Conservation (phyloP, 2,797 vertebrate species). For the Austrolebias charrua region DNA sequence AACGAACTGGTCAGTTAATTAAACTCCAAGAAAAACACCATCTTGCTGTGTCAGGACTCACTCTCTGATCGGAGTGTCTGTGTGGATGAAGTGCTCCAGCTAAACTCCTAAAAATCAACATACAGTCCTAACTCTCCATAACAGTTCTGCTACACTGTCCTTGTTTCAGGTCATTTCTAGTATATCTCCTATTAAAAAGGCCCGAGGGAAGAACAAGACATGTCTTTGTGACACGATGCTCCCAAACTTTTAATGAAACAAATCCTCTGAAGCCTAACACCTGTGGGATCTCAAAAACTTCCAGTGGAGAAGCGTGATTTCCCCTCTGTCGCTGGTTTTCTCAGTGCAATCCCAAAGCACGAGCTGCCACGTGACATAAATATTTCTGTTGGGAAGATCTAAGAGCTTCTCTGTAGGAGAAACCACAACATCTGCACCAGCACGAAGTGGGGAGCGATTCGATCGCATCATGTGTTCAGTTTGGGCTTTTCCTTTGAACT, state of each 20-base stretch:
- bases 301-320: constrained; percentile 11
- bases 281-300: constrained; percentile 25
- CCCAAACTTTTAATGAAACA: constrained; percentile 27
- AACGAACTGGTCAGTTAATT: no score
- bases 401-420: constrained; percentile 13
- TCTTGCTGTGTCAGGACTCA: no score
- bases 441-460: constrained; percentile 34
- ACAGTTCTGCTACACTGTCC: constrained; percentile 10
- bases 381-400: constrained; percentile 33
- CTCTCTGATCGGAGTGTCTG: no score
- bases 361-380: constrained; percentile 4
- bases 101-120: no score
- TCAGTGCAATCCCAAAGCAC: constrained; percentile 11
- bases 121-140: no score
- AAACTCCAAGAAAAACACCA: no score
- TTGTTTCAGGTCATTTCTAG: constrained; percentile 19
- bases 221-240: constrained; percentile 1
- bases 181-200: constrained; percentile 30
- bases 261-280: constrained; percentile 30
- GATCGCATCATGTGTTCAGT: constrained; percentile 17
- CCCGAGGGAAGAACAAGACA: constrained; percentile 29
- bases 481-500: constrained; percentile 5
- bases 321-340: constrained; percentile 5
- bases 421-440: constrained; percentile 15
- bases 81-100: no score